Conservation (phyloP, 2,888 invertebrate genomes). For the Pristionchus exspectatus region DNA sequence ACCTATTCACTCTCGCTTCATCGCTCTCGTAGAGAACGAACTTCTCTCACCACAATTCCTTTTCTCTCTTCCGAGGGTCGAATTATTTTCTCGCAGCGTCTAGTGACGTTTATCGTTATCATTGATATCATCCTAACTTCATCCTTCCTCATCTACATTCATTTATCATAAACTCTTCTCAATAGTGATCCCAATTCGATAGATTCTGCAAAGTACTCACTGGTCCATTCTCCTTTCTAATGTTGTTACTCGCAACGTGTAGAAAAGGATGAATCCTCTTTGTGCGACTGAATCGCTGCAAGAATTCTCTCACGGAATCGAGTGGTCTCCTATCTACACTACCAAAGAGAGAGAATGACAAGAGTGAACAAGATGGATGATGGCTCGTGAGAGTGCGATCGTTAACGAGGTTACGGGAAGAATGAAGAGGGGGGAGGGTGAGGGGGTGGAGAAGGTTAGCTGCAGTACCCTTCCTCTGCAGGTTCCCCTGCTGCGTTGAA, state of each 20-base stretch:
- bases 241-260: neutral
- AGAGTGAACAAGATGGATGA: neutral
- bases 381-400: constrained; percentile 27
- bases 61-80: neutral
- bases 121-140: too few relatives aligned
- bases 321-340: neutral
- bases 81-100: neutral
- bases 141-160: neutral
- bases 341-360: constrained; percentile 3
- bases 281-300: neutral
- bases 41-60: neutral
- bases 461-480: neutral
- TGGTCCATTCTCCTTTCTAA: neutral
- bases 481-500: neutral
- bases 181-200: neutral
- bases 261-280: neutral
- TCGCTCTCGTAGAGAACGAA: neutral
- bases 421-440: neutral
- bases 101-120: neutral
- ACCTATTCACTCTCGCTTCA: neutral
- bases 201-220: neutral
- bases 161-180: neutral
- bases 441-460: neutral
- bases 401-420: constrained; percentile 1
- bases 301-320: neutral